These are phyloP conservation scores for Paracanthobrama guichenoti DNA, from an alignment of 2,113 vertebrate genomes.

Conservation along the genomic window DNA sequence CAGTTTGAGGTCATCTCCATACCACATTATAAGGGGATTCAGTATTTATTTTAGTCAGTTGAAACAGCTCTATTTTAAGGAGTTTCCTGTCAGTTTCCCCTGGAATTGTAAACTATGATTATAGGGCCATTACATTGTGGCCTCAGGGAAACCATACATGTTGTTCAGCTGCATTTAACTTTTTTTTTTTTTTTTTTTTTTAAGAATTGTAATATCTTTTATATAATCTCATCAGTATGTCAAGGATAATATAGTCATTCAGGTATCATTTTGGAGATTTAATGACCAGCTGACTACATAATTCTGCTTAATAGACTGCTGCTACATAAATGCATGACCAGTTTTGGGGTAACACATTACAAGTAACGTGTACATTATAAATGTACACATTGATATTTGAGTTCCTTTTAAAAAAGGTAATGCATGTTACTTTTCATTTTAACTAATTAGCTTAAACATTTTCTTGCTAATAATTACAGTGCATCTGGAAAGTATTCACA, in stretches of 20 bases:
- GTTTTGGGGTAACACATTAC: too few species aligned
- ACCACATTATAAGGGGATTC: constrained; percentile 7
- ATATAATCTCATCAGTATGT: background rate
- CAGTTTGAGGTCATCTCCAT: constrained; percentile 10
- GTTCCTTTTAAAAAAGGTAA: too few species aligned
- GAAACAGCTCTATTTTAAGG: constrained; percentile 23
- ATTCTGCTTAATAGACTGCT: background rate
- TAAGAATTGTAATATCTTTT: background rate
- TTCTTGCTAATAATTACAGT: too few species aligned
- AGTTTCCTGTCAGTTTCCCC: constrained; percentile 20
- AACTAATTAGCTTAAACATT: too few species aligned
- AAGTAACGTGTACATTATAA: too few species aligned
- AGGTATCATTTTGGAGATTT: background rate
- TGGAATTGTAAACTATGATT: constrained; percentile 18
- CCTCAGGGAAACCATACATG: constrained; percentile 5
- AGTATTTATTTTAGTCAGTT: constrained; percentile 22
- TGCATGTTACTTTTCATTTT: too few species aligned
- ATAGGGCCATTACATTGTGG: background rate
- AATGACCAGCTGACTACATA: background rate
- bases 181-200: too few species aligned
- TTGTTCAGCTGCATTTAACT: background rate
- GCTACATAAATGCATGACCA: too few species aligned
- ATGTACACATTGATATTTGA: too few species aligned
- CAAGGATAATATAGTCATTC: background rate
- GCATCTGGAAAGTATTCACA: too few species aligned